phyloP scores from a whole-genome alignment of 1,140 invertebrate species.

The Microvelia longipes region DNA sequence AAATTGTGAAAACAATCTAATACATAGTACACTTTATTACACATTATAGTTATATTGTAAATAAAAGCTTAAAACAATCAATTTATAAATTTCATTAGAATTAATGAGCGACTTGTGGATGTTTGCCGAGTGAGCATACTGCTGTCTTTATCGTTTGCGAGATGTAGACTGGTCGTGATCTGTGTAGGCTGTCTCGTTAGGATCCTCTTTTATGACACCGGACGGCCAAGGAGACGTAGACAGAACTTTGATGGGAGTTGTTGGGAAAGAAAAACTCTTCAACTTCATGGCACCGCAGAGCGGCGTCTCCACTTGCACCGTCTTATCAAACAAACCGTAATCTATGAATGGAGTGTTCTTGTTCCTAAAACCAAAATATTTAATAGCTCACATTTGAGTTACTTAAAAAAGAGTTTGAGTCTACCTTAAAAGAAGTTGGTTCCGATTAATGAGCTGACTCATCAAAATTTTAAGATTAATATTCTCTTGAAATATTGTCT shows the following conservation, averaged over 20 bases:
- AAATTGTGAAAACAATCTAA: no score
- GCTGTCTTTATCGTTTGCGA: no score
- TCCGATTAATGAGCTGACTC: no score
- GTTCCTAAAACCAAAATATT: not conserved
- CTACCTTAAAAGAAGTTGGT: not conserved
- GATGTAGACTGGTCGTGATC: no score
- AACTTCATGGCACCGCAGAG: conserved; percentile 54
- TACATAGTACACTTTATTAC: no score
- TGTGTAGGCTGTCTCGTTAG: no score
- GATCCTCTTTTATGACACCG: not conserved
- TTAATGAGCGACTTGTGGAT: no score
- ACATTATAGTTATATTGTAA: no score
- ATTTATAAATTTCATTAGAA: no score
- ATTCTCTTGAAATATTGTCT: not conserved
- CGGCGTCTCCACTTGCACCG: conserved; percentile 74
- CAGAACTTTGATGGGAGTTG: not conserved
- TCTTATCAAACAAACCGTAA: conserved; percentile 82
- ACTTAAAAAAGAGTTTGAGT: not conserved
- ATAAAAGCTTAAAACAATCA: no score
- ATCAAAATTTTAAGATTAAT: no score
- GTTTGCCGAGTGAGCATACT: no score
- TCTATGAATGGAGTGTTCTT: conserved; percentile 77
- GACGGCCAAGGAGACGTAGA: not conserved
- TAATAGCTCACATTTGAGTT: not conserved
- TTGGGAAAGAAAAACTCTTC: not conserved